phyloP scores from a whole-genome alignment of 2,888 invertebrate species.

The Heliconius charithonia region DNA sequence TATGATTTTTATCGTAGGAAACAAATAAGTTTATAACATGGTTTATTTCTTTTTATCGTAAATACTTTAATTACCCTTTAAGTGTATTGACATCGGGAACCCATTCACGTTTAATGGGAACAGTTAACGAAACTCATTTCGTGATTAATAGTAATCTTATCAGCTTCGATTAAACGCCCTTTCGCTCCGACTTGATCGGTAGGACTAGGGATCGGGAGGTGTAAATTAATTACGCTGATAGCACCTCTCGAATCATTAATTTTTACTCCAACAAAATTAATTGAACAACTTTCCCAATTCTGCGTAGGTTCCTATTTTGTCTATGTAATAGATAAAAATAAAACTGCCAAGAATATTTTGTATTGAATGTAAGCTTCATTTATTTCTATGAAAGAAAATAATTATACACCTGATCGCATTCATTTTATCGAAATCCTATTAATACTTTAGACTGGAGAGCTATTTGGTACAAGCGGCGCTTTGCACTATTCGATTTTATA shows the following conservation, averaged over 20 bases:
- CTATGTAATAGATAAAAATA: constrained; percentile 13
- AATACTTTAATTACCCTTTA: constrained; percentile 13
- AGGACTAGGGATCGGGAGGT: constrained; percentile 63
- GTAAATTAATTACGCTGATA: constrained; percentile 74
- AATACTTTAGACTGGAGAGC: constrained; percentile 25
- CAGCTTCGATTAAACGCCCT: constrained; percentile 62
- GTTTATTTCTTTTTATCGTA: neutral
- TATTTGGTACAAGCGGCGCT: constrained; percentile 24
- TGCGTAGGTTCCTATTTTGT: neutral
- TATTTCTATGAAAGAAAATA: constrained; percentile 36
- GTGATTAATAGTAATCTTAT: constrained; percentile 76
- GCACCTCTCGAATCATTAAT: constrained; percentile 45
- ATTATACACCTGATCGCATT: constrained; percentile 37
- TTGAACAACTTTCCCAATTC: constrained; percentile 26
- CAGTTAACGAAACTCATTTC: constrained; percentile 59
- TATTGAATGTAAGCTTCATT: constrained; percentile 24
- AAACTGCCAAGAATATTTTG: constrained; percentile 15
- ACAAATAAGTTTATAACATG: neutral
- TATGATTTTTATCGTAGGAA: neutral
- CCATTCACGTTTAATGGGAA: constrained; percentile 58
- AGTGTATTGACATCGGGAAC: constrained; percentile 18
- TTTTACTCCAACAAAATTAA: constrained; percentile 40
- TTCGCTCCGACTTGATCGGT: constrained; percentile 65
- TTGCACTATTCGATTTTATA: constrained; percentile 20
- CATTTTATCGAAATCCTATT: constrained; percentile 36